phyloP scores from a whole-genome alignment of 2,113 vertebrate genomes.

The Nycticryphes semicollaris region DNA sequence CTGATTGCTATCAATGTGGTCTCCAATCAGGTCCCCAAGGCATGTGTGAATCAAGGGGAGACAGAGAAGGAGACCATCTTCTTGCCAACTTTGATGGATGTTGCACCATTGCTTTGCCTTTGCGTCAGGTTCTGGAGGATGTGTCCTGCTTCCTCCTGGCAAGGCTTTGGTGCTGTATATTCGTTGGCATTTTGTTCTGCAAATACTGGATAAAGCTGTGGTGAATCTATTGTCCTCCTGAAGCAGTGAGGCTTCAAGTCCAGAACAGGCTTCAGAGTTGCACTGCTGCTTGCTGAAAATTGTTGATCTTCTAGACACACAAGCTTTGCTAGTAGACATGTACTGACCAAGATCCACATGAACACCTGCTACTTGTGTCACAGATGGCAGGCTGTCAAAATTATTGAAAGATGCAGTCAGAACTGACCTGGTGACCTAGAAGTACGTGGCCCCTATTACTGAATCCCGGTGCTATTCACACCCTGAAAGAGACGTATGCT shows the following conservation, averaged over 20 bases:
- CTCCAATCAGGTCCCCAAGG: background rate
- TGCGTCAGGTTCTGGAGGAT: background rate
- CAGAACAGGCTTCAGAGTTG: background rate
- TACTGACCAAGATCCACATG: background rate
- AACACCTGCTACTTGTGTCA: conserved; percentile 43
- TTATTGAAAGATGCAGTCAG: conserved; percentile 40
- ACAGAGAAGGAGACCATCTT: background rate
- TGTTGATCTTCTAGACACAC: background rate
- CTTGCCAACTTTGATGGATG: background rate
- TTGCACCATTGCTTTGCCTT: background rate
- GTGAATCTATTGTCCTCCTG: background rate
- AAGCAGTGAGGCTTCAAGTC: background rate
- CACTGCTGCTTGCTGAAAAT: background rate
- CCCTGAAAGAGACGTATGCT: background rate
- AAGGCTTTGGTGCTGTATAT: background rate
- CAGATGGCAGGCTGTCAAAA: conserved; percentile 59
- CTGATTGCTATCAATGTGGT: background rate
- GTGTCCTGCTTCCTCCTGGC: background rate
- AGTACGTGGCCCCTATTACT: conserved; percentile 7
- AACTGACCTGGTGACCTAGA: conserved; percentile 37
- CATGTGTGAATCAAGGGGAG: background rate
- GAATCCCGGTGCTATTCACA: conserved; percentile 41
- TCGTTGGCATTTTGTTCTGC: background rate
- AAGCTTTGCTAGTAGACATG: background rate
- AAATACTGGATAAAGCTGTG: background rate